Evolutionary conservation across 1,140 invertebrate genomes (phyloP), one percentile per base, ranked within the genome.

Genomic region (Lepidurus apus): DNA sequence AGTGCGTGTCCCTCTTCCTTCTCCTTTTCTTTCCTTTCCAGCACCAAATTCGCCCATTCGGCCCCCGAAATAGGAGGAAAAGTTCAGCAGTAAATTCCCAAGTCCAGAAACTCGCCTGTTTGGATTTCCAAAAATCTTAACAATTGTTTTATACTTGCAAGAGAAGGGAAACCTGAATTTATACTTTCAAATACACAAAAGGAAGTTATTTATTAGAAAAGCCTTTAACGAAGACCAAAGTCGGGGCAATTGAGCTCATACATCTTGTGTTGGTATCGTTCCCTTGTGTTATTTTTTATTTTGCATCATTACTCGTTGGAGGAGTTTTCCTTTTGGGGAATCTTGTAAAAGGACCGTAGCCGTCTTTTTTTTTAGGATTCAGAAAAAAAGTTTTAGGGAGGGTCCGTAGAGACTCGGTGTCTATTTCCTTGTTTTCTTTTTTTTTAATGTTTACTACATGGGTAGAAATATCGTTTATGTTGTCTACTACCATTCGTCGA

Each of bases 241-340:
- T 7, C 9, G 53, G 53, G 53, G 53, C 53, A 65, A 65, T 65
- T 65, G n/a, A 65, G 53, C 21, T 65, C 53, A 65, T 65, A 65
- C 17, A 65, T 65, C 53, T 65, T 65, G 53, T n/a, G n/a, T 65
- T 13, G 21, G 53, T 65, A 65, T 65, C 53, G 53, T 34, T 34
- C 34, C 53, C 21, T 65, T 65, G 7, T 65, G 7, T 21, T 65
- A 7, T 13, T n/a, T 21, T 21, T 13, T 65, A n/a, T 65, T 65
- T 65, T 21, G 53, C 53, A 65, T 65, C 53, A 17, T 21, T 65
- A 65, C 53, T 4, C 53, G 53, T 21, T 65, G 53, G 21, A 65
- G 21, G 21, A 65, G 53, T 65, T 17, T 65, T 21, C 53, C 6
- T 65, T 65, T 65, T 21, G 7, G 7, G 53, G 53, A 17, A 65